Percentiles rank a stretch among this genome's conserved stretches.
These are phyloP conservation scores for Phaethornis superciliosus DNA, from an alignment of 2,113 vertebrate genomes.

Conservation along the genomic window DNA sequence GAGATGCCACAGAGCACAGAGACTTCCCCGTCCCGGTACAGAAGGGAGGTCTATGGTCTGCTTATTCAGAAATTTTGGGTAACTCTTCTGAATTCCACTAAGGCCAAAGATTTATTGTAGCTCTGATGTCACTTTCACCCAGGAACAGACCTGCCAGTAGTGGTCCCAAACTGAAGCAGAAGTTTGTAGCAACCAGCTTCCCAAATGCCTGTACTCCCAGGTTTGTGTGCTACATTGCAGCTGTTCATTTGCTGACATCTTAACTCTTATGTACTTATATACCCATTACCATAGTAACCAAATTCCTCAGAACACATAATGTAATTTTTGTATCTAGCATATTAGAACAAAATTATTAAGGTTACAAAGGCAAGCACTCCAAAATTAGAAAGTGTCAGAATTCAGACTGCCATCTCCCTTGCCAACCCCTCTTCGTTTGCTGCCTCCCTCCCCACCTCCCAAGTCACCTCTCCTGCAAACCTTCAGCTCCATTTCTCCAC, in stretches of 20 bases:
- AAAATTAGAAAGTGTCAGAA: conserved; percentile 60
- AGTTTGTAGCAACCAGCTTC: background rate
- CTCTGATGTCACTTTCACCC: background rate
- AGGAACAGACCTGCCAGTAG: background rate
- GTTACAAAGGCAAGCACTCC: conserved; percentile 58
- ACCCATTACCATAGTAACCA: conserved; percentile 62
- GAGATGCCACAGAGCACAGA: background rate
- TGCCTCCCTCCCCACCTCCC: background rate
- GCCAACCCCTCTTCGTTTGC: background rate
- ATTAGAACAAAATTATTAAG: conserved; percentile 70
- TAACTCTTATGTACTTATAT: conserved; percentile 55
- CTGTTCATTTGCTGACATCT: conserved; percentile 47
- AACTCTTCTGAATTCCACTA: background rate
- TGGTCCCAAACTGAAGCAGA: background rate
- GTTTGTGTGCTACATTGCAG: conserved; percentile 29
- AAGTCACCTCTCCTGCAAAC: background rate
- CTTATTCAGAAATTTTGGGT: background rate
- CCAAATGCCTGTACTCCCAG: background rate
- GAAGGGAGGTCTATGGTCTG: background rate
- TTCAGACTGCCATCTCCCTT: conserved; percentile 42
- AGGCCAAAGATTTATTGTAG: background rate
- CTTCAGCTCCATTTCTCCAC: background rate
- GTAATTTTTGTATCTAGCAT: conserved; percentile 49
- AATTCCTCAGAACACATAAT: conserved; percentile 48
- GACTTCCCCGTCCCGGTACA: background rate